A percentile compares a stretch with the other conserved stretches of the same genome.
phyloP scores from a whole-genome alignment of 2,113 vertebrate genomes.

The Mesocricetus auratus region DNA sequence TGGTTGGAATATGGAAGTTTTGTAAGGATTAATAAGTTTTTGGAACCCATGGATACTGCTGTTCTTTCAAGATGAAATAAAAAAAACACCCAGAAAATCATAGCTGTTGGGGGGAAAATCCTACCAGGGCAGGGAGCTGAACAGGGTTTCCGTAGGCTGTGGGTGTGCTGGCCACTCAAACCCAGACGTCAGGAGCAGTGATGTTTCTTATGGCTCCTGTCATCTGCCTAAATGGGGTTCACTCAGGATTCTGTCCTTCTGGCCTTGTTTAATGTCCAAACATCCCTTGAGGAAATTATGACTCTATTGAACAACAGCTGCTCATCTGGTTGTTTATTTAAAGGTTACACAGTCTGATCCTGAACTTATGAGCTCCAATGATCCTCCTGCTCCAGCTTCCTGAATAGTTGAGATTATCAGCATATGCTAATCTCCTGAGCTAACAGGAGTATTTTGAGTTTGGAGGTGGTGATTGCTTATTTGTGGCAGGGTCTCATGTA shows the following conservation, averaged over 20 bases:
- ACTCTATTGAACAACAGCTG: not conserved
- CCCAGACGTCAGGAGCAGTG: not conserved
- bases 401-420: not conserved
- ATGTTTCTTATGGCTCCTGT: not conserved
- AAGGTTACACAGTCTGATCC: not conserved
- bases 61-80: constrained; percentile 81
- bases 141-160: not conserved
- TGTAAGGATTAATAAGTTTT: constrained; percentile 83
- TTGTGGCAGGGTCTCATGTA: not conserved
- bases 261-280: not conserved
- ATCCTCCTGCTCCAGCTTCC: not conserved
- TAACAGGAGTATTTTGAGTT: not conserved
- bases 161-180: not conserved
- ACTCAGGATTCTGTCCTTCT: not conserved
- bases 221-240: not conserved
- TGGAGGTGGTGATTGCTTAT: not conserved
- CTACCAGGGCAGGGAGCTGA: not conserved
- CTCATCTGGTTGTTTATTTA: not conserved
- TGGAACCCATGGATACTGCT: constrained; percentile 56
- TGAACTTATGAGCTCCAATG: not conserved
- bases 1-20: constrained; percentile 83
- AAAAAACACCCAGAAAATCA: constrained; percentile 7
- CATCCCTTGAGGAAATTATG: not conserved
- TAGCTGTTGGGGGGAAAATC: not conserved
- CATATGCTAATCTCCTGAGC: not conserved